phyloP scores from a whole-genome alignment of 2,888 invertebrate genomes.

The Ethmia dodecea region DNA sequence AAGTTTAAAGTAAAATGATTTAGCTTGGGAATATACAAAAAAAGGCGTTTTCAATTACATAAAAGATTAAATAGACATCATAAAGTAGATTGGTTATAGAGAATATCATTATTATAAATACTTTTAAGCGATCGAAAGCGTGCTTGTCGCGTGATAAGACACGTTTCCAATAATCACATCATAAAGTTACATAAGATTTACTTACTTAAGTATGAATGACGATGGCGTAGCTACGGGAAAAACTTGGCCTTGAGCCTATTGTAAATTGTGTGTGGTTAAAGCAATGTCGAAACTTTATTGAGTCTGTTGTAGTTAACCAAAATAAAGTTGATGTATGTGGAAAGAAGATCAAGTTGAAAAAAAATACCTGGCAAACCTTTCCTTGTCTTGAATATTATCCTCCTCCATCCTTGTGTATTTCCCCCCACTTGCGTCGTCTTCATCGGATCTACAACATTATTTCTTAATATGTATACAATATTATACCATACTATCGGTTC shows the following conservation, averaged over 20 bases:
- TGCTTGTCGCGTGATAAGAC: conserved; percentile 61
- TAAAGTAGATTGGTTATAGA: conserved; percentile 15
- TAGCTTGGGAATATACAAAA: no score
- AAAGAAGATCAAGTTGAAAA: background rate
- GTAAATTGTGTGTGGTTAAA: no score
- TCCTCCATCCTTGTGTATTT: conserved; percentile 95
- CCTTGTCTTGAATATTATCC: conserved; percentile 96
- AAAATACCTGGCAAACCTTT: conserved; percentile 92
- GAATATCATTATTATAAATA: conserved; percentile 27
- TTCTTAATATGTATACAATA: no score
- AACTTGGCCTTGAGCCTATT: no score
- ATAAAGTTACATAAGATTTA: no score
- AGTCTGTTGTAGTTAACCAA: no score
- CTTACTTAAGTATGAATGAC: conserved; percentile 38
- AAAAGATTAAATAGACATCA: background rate
- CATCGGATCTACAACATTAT: conserved; percentile 93
- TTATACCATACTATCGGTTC: no score
- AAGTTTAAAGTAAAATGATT: no score
- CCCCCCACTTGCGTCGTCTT: conserved; percentile 89
- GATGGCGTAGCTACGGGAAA: conserved; percentile 41
- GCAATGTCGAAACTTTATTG: no score
- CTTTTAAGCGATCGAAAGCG: conserved; percentile 29
- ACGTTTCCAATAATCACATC: conserved; percentile 72
- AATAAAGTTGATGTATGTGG: no score
- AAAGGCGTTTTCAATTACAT: no score